phyloP scores from a whole-genome alignment of 2,888 invertebrate species.

The Synergus laeviventris region DNA sequence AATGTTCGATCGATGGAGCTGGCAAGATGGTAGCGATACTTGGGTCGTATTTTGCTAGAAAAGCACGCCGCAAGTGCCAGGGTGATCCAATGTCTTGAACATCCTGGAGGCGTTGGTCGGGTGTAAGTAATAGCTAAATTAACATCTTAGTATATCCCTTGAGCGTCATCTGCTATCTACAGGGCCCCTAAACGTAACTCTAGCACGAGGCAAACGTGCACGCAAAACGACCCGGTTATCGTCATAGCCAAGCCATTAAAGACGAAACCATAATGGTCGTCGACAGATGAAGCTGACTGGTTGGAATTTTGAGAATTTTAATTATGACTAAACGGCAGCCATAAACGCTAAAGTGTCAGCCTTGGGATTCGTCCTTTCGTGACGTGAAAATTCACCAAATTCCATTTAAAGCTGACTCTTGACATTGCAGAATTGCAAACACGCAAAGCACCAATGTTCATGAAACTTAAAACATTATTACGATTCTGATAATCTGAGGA shows the following conservation, averaged over 20 bases:
- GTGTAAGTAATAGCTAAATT: constrained; percentile 74
- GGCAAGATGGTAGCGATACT: constrained; percentile 32
- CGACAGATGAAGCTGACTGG: constrained; percentile 51
- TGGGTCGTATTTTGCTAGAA: constrained; percentile 45
- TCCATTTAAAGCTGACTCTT: not conserved
- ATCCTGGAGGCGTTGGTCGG: constrained; percentile 59
- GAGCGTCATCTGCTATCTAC: constrained; percentile 73
- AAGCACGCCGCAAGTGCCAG: constrained; percentile 43
- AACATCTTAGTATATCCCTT: constrained; percentile 72
- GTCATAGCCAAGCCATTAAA: constrained; percentile 46
- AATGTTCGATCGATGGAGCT: not conserved
- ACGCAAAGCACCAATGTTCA: not conserved
- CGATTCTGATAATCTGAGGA: too few species aligned
- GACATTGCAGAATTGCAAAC: not conserved
- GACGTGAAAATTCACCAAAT: constrained; percentile 17
- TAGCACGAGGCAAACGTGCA: constrained; percentile 45
- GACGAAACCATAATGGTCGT: constrained; percentile 54
- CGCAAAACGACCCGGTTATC: constrained; percentile 52
- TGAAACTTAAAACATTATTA: not conserved
- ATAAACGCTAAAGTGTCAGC: not conserved
- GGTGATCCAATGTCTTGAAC: constrained; percentile 60
- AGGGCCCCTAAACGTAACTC: constrained; percentile 59
- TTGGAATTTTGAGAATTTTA: constrained; percentile 48
- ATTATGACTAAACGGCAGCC: not conserved
- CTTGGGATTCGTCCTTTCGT: not conserved